Evolutionary conservation across 2,888 invertebrate species (phyloP).

Genomic region (Diarsia brunnea): DNA sequence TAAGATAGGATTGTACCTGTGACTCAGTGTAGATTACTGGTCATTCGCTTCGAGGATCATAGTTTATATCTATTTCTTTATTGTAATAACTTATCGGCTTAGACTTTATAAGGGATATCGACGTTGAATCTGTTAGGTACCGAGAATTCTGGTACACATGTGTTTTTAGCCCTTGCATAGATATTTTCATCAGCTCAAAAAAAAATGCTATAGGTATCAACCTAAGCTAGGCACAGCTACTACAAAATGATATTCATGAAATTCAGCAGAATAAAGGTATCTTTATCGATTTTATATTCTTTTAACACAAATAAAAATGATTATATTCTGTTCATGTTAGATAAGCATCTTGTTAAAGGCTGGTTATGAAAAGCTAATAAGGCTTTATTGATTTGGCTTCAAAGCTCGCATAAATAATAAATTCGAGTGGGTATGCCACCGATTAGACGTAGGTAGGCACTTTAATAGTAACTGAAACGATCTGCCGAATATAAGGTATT

Average conservation of each 20-base stretch:
- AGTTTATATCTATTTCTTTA: not conserved
- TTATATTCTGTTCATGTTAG: constrained; percentile 16
- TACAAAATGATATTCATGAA: not conserved
- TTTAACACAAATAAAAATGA: not conserved
- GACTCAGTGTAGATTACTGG: constrained; percentile 20
- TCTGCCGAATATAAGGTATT: not conserved
- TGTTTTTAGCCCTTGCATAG: not conserved
- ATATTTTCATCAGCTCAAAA: not conserved
- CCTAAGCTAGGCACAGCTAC: not conserved
- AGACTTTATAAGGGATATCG: not conserved
- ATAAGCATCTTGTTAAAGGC: constrained; percentile 38
- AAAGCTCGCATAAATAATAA: constrained; percentile 29
- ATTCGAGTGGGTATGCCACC: not conserved
- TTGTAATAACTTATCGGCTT: not conserved
- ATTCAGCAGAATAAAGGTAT: not conserved
- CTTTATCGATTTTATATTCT: not conserved
- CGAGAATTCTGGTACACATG: not conserved
- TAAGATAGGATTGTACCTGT: constrained; percentile 30
- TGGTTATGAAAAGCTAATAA: constrained; percentile 33
- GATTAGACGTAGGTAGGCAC: constrained; percentile 3
- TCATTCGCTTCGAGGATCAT: not conserved
- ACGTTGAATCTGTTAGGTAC: not conserved
- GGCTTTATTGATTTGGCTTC: constrained; percentile 42
- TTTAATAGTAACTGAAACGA: not conserved
- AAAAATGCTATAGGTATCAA: not conserved